These are phyloP conservation scores for Lasiommata megera DNA, from an alignment of 2,888 invertebrate genomes.

Conservation along the genomic window DNA sequence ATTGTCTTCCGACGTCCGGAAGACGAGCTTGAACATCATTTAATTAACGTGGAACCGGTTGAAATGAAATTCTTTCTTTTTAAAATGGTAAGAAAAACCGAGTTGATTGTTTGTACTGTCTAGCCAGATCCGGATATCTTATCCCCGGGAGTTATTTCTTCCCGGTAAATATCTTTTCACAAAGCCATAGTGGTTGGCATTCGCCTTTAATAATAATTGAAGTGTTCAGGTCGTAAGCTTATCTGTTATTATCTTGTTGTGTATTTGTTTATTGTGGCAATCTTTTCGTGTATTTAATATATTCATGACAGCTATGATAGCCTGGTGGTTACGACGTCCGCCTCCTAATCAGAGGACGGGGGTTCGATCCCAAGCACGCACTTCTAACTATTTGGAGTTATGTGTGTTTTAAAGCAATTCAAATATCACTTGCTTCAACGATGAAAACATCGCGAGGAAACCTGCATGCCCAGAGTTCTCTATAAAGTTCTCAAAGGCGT, in stretches of 20 bases:
- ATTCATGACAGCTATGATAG: too few species aligned
- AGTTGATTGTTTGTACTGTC: constrained; percentile 48
- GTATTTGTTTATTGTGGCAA: too few species aligned
- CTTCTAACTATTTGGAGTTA: too few species aligned
- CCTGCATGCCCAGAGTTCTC: too few species aligned
- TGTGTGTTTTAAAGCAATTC: too few species aligned
- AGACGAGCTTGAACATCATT: constrained; percentile 45
- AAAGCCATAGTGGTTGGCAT: background rate
- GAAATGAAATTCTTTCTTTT: constrained; percentile 52
- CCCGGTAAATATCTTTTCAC: constrained; percentile 11
- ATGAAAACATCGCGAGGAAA: too few species aligned
- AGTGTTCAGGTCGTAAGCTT: constrained; percentile 38
- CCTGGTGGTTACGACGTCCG: too few species aligned
- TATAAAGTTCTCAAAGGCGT: too few species aligned
- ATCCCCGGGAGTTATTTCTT: constrained; percentile 11
- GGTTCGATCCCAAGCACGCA: too few species aligned
- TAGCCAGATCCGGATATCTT: constrained; percentile 34
- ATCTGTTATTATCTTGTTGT: constrained; percentile 25
- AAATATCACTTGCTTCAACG: too few species aligned
- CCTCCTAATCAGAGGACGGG: too few species aligned
- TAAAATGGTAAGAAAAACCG: constrained; percentile 39
- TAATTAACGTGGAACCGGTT: constrained; percentile 50
- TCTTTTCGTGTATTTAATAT: too few species aligned
- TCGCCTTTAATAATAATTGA: constrained; percentile 42
- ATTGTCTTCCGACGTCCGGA: background rate